phyloP scores from a whole-genome alignment of 1,140 invertebrate genomes.

The Limonius californicus region DNA sequence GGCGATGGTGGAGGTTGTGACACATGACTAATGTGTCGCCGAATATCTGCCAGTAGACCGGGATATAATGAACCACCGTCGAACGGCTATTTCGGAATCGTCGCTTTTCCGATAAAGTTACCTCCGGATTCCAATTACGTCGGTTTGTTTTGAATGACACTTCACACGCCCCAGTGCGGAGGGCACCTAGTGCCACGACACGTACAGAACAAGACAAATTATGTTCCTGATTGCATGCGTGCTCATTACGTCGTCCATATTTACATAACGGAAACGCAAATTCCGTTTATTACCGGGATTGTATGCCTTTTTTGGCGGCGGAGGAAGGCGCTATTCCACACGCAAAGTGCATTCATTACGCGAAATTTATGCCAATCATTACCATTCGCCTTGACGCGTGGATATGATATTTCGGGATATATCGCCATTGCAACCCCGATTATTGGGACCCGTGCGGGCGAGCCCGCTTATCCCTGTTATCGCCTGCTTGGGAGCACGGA shows the following conservation, averaged over 20 bases:
- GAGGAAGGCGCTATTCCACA: not conserved
- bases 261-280: constrained; percentile 24
- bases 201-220: constrained; percentile 22
- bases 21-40: constrained; percentile 2
- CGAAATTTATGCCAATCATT: constrained; percentile 49
- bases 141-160: constrained; percentile 17
- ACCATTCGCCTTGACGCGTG: constrained; percentile 46
- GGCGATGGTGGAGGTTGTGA: not conserved
- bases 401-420: constrained; percentile 47
- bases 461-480: constrained; percentile 47
- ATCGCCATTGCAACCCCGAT: constrained; percentile 38
- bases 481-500: constrained; percentile 41
- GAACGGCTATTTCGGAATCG: constrained; percentile 1
- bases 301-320: not conserved
- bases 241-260: constrained; percentile 17
- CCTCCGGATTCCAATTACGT: constrained; percentile 11
- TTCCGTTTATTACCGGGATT: constrained; percentile 19
- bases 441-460: constrained; percentile 36
- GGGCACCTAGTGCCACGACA: constrained; percentile 12
- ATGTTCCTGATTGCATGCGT: constrained; percentile 22
- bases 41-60: not conserved
- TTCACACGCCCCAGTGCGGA: not conserved
- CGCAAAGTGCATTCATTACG: constrained; percentile 46
- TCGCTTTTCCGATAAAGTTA: constrained; percentile 16
- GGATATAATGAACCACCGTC: constrained; percentile 1